These are phyloP conservation scores for Drosophila maculinotata DNA, from an alignment of 2,888 invertebrate genomes.

Conservation along the genomic window DNA sequence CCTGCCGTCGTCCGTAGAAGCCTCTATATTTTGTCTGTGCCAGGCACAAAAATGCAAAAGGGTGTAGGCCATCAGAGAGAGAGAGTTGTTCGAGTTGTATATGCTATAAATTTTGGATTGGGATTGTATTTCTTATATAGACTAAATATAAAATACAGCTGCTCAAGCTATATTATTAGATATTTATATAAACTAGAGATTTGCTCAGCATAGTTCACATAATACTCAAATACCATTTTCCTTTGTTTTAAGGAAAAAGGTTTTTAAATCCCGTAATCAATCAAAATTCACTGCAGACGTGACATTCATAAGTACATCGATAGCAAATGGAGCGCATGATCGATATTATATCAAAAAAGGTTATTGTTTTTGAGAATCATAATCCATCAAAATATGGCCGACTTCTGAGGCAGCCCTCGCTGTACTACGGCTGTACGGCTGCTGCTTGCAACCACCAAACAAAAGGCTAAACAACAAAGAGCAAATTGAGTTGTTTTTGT, in stretches of 20 bases:
- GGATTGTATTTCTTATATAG: too few relatives aligned
- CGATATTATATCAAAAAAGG: slow-evolving; percentile 12
- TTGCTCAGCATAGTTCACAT: too few relatives aligned
- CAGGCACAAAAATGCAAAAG: slow-evolving; percentile 32
- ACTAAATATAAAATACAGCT: too few relatives aligned
- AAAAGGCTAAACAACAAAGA: slow-evolving; percentile 65
- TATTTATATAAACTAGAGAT: too few relatives aligned
- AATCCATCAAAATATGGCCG: slow-evolving; percentile 49
- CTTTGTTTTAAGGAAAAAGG: slow-evolving; percentile 3
- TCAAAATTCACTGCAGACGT: slow-evolving; percentile 17
- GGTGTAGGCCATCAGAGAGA: slow-evolving; percentile 2
- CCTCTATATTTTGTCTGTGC: slow-evolving; percentile 37
- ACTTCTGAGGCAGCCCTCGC: slow-evolving; percentile 61
- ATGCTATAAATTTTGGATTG: too few relatives aligned
- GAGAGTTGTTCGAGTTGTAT: slow-evolving; percentile 9
- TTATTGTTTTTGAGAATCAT: slow-evolving; percentile 1
- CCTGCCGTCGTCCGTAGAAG: slow-evolving; percentile 48
- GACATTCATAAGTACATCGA: slow-evolving; percentile 28
- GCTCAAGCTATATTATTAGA: too few relatives aligned
- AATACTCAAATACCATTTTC: not conserved
- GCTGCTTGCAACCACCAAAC: slow-evolving; percentile 63
- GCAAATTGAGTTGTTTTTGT: slow-evolving; percentile 48
- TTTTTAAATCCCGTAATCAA: slow-evolving; percentile 26
- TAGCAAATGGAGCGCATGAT: slow-evolving; percentile 23
- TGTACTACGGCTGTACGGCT: slow-evolving; percentile 4